Evolutionary conservation across 2,888 invertebrate genomes (phyloP), one percentile per base, ranked within the genome.

Genomic region (Hipparchia semele): DNA sequence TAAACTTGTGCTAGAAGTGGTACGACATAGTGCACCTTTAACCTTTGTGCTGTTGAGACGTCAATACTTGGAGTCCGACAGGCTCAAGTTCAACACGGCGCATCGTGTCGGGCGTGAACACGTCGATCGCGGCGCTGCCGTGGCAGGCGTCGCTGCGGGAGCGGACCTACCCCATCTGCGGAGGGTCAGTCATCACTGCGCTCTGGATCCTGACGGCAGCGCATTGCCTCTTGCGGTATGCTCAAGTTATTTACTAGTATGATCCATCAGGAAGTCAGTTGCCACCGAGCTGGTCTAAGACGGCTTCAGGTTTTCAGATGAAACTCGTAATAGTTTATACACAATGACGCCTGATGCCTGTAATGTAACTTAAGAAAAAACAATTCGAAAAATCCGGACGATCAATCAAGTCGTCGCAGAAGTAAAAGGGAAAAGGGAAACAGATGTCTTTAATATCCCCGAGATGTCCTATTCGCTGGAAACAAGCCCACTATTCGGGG

Each of bases 81-180:
- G 86, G 81, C 2, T 88, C 86, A 45, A 91, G 81, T 1, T 88
- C 86, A 39, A 91, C 92, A 0, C 84, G 93, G 0, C 88, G 93
- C 58, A 92, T 94, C 61, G 93, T 95, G n/a, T 90, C 92, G 0
- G 95, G 95, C 0, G 90, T 91, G 0, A 90, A 92, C 81, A 90
- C 91, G 0, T 94, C 92, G 0, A 95, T 95, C 75, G 84, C 87
- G 0, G 91, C 94, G 0, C 90, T 94, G 2, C 95, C 95, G 0
- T 95, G 95, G 90, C 95, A 95, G 81, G 90, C 94, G 13, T 95
- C 95, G 0, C 80, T 95, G 3, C 79, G 92, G 6, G 90, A 92
- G 80, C 87, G 88, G 77, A 88, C 87, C 0, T 87, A 85, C 74
- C 94, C 94, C n/a, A 91, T 91, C 74, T 95, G 95, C 72, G 95